Base-by-base conservation (phyloP, 2,113 vertebrate species). In the Channa maculata region DNA sequence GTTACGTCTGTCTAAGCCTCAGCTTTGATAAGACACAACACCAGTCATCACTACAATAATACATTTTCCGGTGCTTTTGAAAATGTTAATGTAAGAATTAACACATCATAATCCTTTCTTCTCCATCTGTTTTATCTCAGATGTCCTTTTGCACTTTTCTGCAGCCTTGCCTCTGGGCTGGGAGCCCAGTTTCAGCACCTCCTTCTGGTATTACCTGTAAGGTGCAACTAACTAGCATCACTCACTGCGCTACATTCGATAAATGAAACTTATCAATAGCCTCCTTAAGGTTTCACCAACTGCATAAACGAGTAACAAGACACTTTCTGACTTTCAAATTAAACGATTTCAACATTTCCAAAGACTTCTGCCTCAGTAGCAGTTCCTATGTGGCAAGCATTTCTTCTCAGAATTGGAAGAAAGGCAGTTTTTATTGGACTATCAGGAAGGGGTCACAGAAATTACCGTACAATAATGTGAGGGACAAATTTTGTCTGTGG, bases 121-220 rank as follows among this genome's bases (percentile, higher is more conserved):
- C 51, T 4, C 0, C 39, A 9, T 12, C 43, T 11, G 12, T 70
- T 49, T 66, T n/a, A 39, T 75, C 3, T 37, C 70, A 96, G 94
- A 92, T 93, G 70, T 89, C 90, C 44, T 92, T 94, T 96, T 77
- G 93, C 93, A 1, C 80, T 95, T 46, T 95, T 94, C 72, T 95
- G 93, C 63, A 94, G 86, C 52, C 92, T 94, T 46, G 94, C 88
- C 0, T 91, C 88, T 0, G 92, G 91, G 15, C 83, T 94, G 33
- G 89, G 90, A 0, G 75, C 83, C 57, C 86, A 90, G 4, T 94
- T 95, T 81, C 93, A 94, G 65, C 86, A 93, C 71, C 83, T 95
- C 24, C 77, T 94, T 10, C 84, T 95, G 78, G 86, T 90, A 79
- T 80, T 94, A 54, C 68, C 96, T 90, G 95, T 96, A 80, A 87